These are phyloP conservation scores for Subanguina moxae DNA, from an alignment of 1,140 invertebrate genomes.

Conservation along the genomic window DNA sequence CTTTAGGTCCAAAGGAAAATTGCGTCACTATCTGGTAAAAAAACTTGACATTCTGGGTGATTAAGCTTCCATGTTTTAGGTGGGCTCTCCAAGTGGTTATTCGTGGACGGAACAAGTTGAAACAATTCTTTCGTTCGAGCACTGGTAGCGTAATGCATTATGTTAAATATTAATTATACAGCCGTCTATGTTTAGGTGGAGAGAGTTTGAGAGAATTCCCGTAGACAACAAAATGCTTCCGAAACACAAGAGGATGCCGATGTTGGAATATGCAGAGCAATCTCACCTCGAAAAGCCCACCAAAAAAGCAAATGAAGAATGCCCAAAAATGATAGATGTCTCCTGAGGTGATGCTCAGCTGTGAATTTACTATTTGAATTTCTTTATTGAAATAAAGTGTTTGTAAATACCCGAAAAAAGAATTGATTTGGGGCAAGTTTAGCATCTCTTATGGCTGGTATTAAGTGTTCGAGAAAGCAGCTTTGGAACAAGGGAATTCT, in stretches of 20 bases:
- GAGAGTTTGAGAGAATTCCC: constrained; percentile 35
- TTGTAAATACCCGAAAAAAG: neutral
- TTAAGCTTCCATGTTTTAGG: constrained; percentile 22
- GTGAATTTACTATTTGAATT: neutral
- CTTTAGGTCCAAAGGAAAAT: constrained; percentile 39
- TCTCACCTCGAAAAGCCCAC: neutral
- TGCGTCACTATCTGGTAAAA: constrained; percentile 37
- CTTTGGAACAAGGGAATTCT: too few species aligned
- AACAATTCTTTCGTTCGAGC: constrained; percentile 51
- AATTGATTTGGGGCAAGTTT: neutral
- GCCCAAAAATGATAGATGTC: neutral
- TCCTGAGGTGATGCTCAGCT: neutral
- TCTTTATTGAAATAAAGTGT: neutral
- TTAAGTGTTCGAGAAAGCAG: too few species aligned
- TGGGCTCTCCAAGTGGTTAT: constrained; percentile 59
- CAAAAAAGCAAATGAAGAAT: neutral
- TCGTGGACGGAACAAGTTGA: constrained; percentile 55
- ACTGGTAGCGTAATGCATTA: neutral
- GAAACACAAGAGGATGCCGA: constrained; percentile 30
- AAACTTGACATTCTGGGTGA: too few species aligned
- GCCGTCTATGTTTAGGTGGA: constrained; percentile 22
- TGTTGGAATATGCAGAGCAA: constrained; percentile 6
- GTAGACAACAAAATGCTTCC: constrained; percentile 55
- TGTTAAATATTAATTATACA: neutral
- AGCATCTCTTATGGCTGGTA: too few species aligned